phyloP scores from a whole-genome alignment of 1,140 invertebrate species.

The Trigoniulus corallinus region DNA sequence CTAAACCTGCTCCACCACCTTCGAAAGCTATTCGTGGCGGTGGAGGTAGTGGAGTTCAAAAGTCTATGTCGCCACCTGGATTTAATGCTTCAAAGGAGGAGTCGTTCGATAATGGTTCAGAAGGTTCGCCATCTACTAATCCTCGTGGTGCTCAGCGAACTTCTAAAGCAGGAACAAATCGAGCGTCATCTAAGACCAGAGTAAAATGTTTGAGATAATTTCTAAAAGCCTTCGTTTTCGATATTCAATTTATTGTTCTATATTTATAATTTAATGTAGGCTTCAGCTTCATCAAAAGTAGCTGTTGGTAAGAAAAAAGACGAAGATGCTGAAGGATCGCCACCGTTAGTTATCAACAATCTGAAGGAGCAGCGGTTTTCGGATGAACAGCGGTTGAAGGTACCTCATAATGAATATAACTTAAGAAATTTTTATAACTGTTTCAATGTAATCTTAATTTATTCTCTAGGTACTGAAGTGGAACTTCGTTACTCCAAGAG shows the following conservation, averaged over 20 bases:
- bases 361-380: constrained; percentile 77
- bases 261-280: background rate
- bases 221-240: background rate
- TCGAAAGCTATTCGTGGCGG: constrained; percentile 8
- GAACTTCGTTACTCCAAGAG: constrained; percentile 84
- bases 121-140: too few species aligned
- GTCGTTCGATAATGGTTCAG: too few species aligned
- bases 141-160: too few species aligned
- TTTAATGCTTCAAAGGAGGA: too few species aligned
- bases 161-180: constrained; percentile 11
- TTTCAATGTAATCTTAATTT: background rate
- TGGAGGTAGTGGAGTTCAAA: background rate
- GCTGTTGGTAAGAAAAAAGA: constrained; percentile 46
- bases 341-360: constrained; percentile 63
- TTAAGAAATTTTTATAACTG: background rate
- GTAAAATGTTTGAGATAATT: background rate
- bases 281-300: background rate
- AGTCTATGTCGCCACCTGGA: too few species aligned
- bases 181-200: constrained; percentile 4
- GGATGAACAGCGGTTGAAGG: constrained; percentile 80
- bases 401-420: constrained; percentile 13
- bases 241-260: background rate
- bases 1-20: constrained; percentile 44
- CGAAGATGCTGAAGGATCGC: constrained; percentile 66
- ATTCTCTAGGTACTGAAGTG: constrained; percentile 55